Evolutionary conservation across 2,888 invertebrate species (phyloP), one percentile per base, ranked within the genome.

Genomic region (Nemurella pictetii): DNA sequence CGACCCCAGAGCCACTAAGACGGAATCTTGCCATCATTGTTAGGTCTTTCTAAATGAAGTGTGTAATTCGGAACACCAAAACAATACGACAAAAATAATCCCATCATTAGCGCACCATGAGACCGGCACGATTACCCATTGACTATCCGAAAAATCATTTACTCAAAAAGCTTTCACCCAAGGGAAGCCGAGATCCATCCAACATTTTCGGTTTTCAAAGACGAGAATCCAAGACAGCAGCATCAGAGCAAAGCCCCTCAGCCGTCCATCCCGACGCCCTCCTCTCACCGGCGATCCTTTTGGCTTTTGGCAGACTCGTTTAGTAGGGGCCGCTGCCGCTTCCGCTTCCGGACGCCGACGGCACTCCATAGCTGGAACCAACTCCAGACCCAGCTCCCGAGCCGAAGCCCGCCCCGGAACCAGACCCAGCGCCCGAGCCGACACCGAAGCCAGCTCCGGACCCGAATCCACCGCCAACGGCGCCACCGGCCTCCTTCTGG

Each of bases 401-500:
- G 72, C 89, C 88, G 30, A 87, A 87, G 55, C 84, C 87, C 80
- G 80, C 75, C 7, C 87, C 87, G 30, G 86, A 86, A 78, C 88
- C 87, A 9, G 90, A 90, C 86, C 90, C 90, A 2, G 89, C 88
- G 80, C 90, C 88, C 36, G 88, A 87, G 83, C 89, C 90, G 82
- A 91, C 91, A 32, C 90, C 90, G 84, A 89, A 87, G 85, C 89
- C 89, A 74, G 87, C 87, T 30, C 90, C 90, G 74, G 89, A 89
- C 2, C 90, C 90, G 32, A 90, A 89, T 81, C 90, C 90, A 84
- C 90, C 90, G 85, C 90, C 90, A 20, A 89, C 89, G 80, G 89
- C 89, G 88, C 87, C 89, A 74, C 89, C 80, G 72, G 87, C 87
- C 85, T 89, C 89, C 87, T 89, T 89, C 91, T 95, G 94, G 86